Percentiles rank a stretch among this genome's conserved stretches.
Evolutionary conservation across 2,113 vertebrate genomes (phyloP).

Genomic region (Craseonycteris thonglongyai): DNA sequence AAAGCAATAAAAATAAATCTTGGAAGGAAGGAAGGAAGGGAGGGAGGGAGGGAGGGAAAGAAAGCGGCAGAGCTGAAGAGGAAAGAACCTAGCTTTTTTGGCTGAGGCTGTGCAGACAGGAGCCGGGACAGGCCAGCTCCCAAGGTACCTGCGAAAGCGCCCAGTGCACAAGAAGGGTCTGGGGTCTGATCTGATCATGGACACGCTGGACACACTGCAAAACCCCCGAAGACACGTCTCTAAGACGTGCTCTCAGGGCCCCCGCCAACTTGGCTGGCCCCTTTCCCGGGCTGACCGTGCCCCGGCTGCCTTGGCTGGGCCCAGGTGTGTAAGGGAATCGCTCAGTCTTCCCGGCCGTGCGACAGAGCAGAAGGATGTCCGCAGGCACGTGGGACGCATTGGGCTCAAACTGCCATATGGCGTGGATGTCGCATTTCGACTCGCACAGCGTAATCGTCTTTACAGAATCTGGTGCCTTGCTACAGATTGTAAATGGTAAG

Average conservation of each 20-base stretch:
- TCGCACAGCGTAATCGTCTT: constrained; percentile 16
- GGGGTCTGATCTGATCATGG: background rate
- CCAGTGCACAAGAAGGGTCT: background rate
- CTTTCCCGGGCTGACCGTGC: background rate
- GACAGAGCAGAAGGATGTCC: background rate
- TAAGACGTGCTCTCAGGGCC: background rate
- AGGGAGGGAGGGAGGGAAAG: background rate
- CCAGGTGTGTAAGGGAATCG: background rate
- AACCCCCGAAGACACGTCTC: background rate
- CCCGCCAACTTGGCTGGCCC: background rate
- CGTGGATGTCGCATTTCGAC: constrained; percentile 44
- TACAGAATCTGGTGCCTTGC: constrained; percentile 52
- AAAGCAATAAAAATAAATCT: too few relatives aligned
- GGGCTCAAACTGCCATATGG: constrained; percentile 58
- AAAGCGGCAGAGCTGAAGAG: background rate
- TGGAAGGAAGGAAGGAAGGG: too few relatives aligned
- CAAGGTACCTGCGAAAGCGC: background rate
- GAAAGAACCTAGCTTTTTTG: background rate
- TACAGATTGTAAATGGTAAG: constrained; percentile 63
- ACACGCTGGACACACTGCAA: background rate
- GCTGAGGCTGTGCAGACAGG: background rate
- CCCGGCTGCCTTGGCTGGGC: background rate
- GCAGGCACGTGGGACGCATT: constrained; percentile 32
- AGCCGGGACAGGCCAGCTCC: background rate
- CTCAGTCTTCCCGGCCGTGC: background rate